Percentiles rank a stretch among this genome's conserved stretches.
Evolutionary conservation across 2,797 vertebrate genomes (phyloP).

Genomic region (Orestias chungarensis): DNA sequence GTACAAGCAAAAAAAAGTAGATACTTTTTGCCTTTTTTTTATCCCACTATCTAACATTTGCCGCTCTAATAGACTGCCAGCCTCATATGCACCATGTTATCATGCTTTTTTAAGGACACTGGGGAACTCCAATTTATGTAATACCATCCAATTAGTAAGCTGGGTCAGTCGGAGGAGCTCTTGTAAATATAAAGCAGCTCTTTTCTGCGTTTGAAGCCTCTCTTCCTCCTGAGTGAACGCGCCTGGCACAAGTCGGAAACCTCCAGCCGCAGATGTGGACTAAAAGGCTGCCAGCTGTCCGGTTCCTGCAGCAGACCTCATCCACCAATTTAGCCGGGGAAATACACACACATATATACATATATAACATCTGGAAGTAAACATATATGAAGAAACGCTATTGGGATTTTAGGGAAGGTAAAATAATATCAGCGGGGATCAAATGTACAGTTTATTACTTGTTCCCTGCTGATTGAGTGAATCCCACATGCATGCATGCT

Average conservation of each 20-base stretch:
- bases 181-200: conserved; percentile 30
- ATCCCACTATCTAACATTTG: background rate
- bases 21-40: conserved; percentile 8
- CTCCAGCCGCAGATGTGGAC: conserved; percentile 40
- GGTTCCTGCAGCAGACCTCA: conserved; percentile 48
- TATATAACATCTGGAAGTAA: conserved; percentile 57
- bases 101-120: conserved; percentile 39
- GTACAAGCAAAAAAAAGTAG: background rate
- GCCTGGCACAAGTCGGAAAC: conserved; percentile 31
- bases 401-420: conserved; percentile 34
- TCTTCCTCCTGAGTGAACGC: background rate
- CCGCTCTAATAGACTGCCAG: conserved; percentile 26
- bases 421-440: background rate
- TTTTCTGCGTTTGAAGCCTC: conserved; percentile 29
- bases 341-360: too few species aligned
- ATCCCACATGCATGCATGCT: conserved; percentile 1
- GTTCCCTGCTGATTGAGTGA: background rate
- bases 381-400: conserved; percentile 18
- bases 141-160: conserved; percentile 55
- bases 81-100: conserved; percentile 4
- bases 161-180: conserved; percentile 50
- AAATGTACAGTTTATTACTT: background rate
- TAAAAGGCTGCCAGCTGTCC: conserved; percentile 24
- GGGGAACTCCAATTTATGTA: conserved; percentile 51
- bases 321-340: conserved; percentile 29